These are phyloP conservation scores for Eucidaris tribuloides DNA, from an alignment of 35 echinoderm and acorn worm species.

Conservation along the genomic window DNA sequence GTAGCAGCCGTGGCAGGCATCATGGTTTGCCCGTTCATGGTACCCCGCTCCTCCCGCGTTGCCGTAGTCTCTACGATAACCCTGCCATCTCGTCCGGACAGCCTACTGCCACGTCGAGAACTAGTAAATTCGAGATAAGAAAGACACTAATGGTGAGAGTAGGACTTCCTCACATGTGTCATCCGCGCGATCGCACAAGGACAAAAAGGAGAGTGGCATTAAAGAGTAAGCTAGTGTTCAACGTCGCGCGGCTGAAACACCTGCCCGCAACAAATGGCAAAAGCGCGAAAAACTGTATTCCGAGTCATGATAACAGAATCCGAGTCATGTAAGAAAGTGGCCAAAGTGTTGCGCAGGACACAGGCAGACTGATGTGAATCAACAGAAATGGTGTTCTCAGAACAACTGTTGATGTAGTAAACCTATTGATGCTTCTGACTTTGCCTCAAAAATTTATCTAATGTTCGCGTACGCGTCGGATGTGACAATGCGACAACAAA, in stretches of 20 bases:
- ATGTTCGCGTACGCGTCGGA: background rate
- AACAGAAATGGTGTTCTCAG: background rate
- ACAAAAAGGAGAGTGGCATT: constrained; percentile 36
- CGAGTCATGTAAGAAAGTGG: background rate
- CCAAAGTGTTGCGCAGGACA: constrained; percentile 12
- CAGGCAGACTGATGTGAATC: constrained; percentile 7
- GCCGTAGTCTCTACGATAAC: background rate
- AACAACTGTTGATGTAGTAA: constrained; percentile 4
- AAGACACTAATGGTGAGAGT: background rate
- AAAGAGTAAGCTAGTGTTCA: constrained; percentile 70
- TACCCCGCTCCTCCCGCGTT: constrained; percentile 13
- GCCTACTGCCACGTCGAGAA: background rate
- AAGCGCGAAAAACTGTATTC: background rate
- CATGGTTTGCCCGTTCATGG: constrained; percentile 15
- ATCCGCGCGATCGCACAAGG: background rate
- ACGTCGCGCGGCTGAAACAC: constrained; percentile 40
- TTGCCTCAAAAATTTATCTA: too few relatives aligned
- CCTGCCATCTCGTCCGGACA: background rate
- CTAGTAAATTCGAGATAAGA: background rate
- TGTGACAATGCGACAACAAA: background rate
- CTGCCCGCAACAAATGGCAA: background rate
- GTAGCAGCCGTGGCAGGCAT: constrained; percentile 2
- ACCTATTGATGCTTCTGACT: background rate
- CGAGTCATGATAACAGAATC: background rate
- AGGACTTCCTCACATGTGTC: background rate